Evolutionary conservation across 2,113 vertebrate species (phyloP).

Genomic region (Tupaia tana): DNA sequence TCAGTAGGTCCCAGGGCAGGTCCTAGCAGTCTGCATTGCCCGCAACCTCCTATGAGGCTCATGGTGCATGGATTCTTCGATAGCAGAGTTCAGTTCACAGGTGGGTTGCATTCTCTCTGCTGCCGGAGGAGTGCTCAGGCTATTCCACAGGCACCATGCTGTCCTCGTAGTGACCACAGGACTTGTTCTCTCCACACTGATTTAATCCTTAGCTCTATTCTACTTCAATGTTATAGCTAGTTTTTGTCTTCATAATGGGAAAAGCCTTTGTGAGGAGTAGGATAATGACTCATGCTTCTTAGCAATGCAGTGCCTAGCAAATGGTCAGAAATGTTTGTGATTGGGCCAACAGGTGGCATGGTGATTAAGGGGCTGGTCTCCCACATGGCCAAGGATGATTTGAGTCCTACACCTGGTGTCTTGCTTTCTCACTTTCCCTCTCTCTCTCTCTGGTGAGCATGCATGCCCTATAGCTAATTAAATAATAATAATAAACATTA

Average conservation of each 20-base stretch:
- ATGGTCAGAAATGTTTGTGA: neutral
- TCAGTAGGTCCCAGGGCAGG: neutral
- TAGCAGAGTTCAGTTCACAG: neutral
- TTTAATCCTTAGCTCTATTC: neutral
- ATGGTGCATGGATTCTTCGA: neutral
- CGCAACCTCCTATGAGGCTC: neutral
- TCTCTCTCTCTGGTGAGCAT: too few species aligned
- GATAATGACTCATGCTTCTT: neutral
- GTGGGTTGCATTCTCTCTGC: neutral
- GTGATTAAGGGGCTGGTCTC: too few species aligned
- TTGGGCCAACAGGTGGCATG: neutral
- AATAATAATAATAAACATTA: too few species aligned
- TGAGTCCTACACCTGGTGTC: too few species aligned
- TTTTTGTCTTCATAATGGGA: neutral
- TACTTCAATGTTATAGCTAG: neutral
- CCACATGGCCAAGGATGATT: too few species aligned
- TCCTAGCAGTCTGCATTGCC: neutral
- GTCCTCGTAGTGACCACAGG: rapidly evolving
- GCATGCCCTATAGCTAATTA: too few species aligned
- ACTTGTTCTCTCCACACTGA: neutral
- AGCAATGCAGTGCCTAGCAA: neutral
- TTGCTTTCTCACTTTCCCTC: too few species aligned
- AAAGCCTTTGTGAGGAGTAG: neutral
- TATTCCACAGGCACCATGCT: neutral
- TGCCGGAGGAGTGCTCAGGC: neutral